These are phyloP conservation scores for Mesembrinibis cayennensis DNA, from an alignment of 2,113 vertebrate genomes.

Conservation along the genomic window DNA sequence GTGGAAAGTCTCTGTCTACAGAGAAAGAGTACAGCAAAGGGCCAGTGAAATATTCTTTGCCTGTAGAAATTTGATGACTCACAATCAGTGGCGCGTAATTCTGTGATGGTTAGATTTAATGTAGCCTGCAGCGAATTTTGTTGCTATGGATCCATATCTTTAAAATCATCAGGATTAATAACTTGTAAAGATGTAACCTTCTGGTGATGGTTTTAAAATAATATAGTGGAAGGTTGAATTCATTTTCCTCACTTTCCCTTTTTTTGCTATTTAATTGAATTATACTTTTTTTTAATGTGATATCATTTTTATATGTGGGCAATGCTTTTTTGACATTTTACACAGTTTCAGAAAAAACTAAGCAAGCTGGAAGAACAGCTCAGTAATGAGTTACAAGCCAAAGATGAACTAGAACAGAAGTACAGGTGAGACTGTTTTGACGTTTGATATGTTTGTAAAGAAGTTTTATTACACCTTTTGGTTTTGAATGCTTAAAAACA, in stretches of 20 bases:
- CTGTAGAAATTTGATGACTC: background rate
- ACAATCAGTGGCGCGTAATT: background rate
- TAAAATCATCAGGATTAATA: background rate
- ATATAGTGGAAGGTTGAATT: background rate
- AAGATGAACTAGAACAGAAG: conserved; percentile 92
- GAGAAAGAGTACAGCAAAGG: background rate
- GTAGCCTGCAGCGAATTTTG: background rate
- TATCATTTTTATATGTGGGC: background rate
- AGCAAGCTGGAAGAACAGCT: conserved; percentile 88
- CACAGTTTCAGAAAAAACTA: conserved; percentile 89
- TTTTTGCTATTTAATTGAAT: background rate
- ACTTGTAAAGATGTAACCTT: background rate
- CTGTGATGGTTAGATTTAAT: background rate
- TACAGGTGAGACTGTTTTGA: conserved; percentile 79
- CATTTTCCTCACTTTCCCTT: background rate
- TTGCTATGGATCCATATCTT: background rate
- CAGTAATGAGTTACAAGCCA: conserved; percentile 87
- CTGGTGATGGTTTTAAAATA: background rate
- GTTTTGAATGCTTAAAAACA: background rate
- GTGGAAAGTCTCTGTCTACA: background rate
- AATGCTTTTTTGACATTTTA: conserved; percentile 64
- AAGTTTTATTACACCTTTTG: background rate
- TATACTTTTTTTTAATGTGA: background rate
- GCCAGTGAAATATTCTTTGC: background rate
- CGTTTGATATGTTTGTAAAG: background rate